Evolutionary conservation across 2,797 vertebrate genomes (phyloP).

Genomic region (Acipenser ruthenus): DNA sequence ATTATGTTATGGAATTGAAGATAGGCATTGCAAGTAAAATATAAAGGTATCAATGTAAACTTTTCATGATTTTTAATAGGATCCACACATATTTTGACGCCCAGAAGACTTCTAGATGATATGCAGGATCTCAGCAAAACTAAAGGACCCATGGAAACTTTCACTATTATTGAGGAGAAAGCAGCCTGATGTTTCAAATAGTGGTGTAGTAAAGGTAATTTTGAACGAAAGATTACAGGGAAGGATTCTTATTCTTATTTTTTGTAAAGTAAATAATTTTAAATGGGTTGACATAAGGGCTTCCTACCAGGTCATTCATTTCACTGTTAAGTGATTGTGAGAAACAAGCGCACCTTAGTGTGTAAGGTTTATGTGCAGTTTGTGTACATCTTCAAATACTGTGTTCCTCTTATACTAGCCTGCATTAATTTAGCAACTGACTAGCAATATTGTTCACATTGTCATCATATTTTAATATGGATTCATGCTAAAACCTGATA

Average conservation of each 20-base stretch:
- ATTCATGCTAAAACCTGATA: too few relatives aligned
- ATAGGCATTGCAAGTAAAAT: not conserved
- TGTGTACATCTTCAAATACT: slow-evolving; percentile 48
- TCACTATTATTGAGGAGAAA: slow-evolving; percentile 64
- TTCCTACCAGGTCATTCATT: slow-evolving; percentile 10
- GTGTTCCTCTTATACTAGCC: slow-evolving; percentile 24
- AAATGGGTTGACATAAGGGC: slow-evolving; percentile 16
- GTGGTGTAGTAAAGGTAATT: not conserved
- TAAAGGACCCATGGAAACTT: slow-evolving; percentile 57
- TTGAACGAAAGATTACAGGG: slow-evolving; percentile 34
- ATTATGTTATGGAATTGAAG: not conserved
- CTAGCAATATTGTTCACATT: too few relatives aligned
- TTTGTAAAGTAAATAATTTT: not conserved
- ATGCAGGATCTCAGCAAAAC: slow-evolving; percentile 80
- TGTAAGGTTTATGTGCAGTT: slow-evolving; percentile 12
- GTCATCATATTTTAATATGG: too few relatives aligned
- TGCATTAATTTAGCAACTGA: slow-evolving; percentile 4
- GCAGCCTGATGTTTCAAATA: slow-evolving; percentile 35
- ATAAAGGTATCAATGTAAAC: slow-evolving; percentile 2
- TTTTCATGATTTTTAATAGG: slow-evolving; percentile 51
- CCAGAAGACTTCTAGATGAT: slow-evolving; percentile 76
- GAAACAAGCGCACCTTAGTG: slow-evolving; percentile 13
- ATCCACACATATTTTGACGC: slow-evolving; percentile 88
- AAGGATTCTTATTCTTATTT: slow-evolving; percentile 25
- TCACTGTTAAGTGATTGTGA: slow-evolving; percentile 13